phyloP scores from a whole-genome alignment of 2,797 vertebrate genomes.

The Pygocentrus nattereri region DNA sequence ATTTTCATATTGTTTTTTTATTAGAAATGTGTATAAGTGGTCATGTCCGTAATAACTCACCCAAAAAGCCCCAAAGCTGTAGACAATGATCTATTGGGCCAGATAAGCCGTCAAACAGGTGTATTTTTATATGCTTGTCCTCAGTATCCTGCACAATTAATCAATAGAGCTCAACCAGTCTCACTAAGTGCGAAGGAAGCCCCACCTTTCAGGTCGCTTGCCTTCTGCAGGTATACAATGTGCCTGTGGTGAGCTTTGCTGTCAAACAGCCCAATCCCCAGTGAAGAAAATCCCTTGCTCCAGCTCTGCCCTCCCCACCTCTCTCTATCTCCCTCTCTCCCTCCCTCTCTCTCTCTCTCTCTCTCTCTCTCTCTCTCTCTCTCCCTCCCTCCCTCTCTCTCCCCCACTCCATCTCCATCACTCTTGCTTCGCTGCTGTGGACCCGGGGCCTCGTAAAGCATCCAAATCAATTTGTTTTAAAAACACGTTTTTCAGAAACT shows the following conservation, averaged over 20 bases:
- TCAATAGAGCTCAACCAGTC: slow-evolving; percentile 22
- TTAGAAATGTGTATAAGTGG: no score
- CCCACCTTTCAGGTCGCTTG: slow-evolving; percentile 38
- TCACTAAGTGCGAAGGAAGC: slow-evolving; percentile 41
- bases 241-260: slow-evolving; percentile 43
- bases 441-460: slow-evolving; percentile 83
- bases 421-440: slow-evolving; percentile 71
- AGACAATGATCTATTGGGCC: neutral
- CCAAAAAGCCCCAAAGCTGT: neutral
- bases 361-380: slow-evolving; percentile 55
- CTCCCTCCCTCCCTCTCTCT: slow-evolving; percentile 11
- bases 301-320: neutral
- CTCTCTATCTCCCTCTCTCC: slow-evolving; percentile 20
- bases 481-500: slow-evolving; percentile 91
- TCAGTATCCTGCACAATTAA: slow-evolving; percentile 21
- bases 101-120: neutral
- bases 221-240: slow-evolving; percentile 45
- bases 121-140: slow-evolving; percentile 10
- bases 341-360: slow-evolving; percentile 53
- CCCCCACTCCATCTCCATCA: slow-evolving; percentile 65
- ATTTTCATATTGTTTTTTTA: no score
- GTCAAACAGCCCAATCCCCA: slow-evolving; percentile 48
- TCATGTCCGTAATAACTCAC: no score
- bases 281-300: slow-evolving; percentile 43
- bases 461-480: slow-evolving; percentile 93